Conservation (phyloP, 2,888 invertebrate species). For the Phengaris alcon region DNA sequence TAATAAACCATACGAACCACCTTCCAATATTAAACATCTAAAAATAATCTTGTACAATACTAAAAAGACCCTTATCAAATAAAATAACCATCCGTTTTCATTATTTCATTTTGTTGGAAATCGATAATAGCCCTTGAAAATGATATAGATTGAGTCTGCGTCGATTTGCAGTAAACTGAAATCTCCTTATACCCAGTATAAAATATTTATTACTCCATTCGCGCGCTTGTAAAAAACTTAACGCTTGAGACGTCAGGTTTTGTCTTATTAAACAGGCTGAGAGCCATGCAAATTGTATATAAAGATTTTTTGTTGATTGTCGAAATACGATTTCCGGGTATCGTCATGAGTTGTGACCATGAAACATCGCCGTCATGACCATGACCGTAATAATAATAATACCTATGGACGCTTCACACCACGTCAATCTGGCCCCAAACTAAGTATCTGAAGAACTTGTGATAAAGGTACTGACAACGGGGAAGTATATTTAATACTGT, state of each 20-base stretch:
- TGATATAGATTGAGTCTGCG: neutral
- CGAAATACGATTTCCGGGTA: neutral
- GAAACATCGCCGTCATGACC: no score
- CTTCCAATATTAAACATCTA: no score
- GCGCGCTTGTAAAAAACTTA: slow-evolving; percentile 17
- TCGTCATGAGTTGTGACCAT: no score
- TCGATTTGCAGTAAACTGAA: slow-evolving; percentile 24
- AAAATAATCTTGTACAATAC: neutral
- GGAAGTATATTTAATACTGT: no score
- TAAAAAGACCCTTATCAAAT: neutral
- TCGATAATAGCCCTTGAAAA: slow-evolving; percentile 1
- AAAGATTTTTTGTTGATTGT: neutral
- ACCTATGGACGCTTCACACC: no score
- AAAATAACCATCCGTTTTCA: neutral
- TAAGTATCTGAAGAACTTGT: no score
- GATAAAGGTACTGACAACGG: no score
- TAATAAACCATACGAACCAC: no score
- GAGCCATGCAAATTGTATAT: slow-evolving; percentile 1
- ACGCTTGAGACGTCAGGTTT: slow-evolving; percentile 11
- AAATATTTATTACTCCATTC: slow-evolving; percentile 22
- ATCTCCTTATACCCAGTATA: slow-evolving; percentile 11
- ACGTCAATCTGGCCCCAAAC: no score
- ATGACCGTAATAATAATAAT: no score
- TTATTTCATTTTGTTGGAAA: neutral
- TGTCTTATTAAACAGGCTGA: neutral